A percentile compares a stretch with the other conserved stretches of the same genome.
Evolutionary conservation across 2,888 invertebrate species (phyloP).

Genomic region (Chloroclysta siterata): DNA sequence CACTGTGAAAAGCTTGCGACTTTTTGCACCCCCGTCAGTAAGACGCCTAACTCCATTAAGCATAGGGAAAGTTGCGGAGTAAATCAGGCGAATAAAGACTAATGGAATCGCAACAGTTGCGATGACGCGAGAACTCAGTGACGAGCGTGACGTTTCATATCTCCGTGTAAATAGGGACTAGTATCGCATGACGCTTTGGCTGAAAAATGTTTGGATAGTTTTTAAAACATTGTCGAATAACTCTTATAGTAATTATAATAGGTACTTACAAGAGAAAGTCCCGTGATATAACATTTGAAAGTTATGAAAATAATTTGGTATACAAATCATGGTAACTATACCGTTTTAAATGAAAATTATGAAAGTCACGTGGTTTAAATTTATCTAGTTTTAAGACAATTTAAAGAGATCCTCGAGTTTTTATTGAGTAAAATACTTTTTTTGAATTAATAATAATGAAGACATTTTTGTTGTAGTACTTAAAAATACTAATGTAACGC

Average conservation of each 20-base stretch:
- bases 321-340: no score
- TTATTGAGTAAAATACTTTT: no score
- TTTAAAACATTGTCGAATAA: not conserved
- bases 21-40: conserved; percentile 27
- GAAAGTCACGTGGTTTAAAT: not conserved
- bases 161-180: conserved; percentile 1
- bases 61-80: conserved; percentile 49
- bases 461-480: no score
- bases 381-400: not conserved
- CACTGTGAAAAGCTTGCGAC: not conserved
- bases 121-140: conserved; percentile 31
- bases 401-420: not conserved
- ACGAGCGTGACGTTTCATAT: conserved; percentile 14
- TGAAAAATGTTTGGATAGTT: not conserved
- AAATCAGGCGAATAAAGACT: conserved; percentile 70
- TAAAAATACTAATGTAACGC: no score
- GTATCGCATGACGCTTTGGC: not conserved
- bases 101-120: conserved; percentile 64
- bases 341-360: no score
- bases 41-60: conserved; percentile 37
- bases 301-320: no score
- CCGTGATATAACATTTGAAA: no score
- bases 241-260: not conserved
- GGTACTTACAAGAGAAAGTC: no score
- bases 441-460: no score